Conservation (phyloP, 2,113 vertebrate genomes). For the Pluvianellus socialis region DNA sequence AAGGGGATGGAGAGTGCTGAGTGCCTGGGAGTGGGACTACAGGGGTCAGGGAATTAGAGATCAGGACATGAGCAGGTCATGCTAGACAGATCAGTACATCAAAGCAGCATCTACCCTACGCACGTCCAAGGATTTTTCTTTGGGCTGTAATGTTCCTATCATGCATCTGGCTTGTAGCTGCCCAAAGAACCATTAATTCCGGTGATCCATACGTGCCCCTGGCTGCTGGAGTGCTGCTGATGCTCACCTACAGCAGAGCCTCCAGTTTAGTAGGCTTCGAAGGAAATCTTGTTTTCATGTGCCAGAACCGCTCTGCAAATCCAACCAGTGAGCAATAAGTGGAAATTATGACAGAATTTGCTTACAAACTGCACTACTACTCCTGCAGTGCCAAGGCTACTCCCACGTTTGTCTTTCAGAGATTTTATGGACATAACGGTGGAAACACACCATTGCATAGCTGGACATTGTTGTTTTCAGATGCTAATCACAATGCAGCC, state of each 20-base stretch:
- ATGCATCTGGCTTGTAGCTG: neutral
- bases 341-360: neutral
- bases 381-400: neutral
- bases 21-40: neutral
- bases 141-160: neutral
- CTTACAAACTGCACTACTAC: neutral
- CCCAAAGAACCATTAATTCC: accelerated
- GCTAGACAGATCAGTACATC: neutral
- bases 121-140: neutral
- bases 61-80: neutral
- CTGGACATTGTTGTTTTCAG: neutral
- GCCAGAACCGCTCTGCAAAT: neutral
- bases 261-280: neutral
- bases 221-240: neutral
- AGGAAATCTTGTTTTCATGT: neutral
- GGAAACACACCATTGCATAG: neutral
- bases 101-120: neutral
- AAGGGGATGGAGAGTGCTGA: neutral
- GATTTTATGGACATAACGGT: neutral
- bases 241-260: neutral
- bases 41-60: neutral
- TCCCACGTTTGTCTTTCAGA: neutral
- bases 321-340: neutral
- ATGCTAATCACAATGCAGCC: neutral
- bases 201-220: neutral